phyloP scores from a whole-genome alignment of 2,888 invertebrate species.

The Ormia ochracea region DNA sequence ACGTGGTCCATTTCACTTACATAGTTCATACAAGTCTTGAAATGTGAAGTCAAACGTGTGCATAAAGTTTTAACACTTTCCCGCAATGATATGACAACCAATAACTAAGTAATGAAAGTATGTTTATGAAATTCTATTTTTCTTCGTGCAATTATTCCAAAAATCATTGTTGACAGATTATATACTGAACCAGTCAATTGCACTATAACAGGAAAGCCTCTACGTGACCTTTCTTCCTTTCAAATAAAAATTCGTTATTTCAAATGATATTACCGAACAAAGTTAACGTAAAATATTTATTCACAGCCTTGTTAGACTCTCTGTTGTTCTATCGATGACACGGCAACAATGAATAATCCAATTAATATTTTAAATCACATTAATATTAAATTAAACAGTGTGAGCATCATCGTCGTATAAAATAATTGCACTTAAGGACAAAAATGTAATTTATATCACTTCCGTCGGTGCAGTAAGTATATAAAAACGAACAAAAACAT shows the following conservation, averaged over 20 bases:
- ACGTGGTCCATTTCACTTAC: too few species aligned
- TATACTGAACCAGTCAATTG: too few species aligned
- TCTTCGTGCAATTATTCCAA: too few species aligned
- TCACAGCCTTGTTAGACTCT: slow-evolving; percentile 1
- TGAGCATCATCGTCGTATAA: slow-evolving; percentile 1
- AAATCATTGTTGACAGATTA: too few species aligned
- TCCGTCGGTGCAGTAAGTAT: background rate
- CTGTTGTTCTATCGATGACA: slow-evolving; percentile 30
- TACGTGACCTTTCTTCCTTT: background rate
- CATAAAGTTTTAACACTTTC: too few species aligned
- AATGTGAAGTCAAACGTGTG: too few species aligned
- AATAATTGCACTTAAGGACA: background rate
- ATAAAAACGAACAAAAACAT: background rate
- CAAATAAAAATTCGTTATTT: slow-evolving; percentile 2
- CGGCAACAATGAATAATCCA: slow-evolving; percentile 64
- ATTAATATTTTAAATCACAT: slow-evolving; percentile 75
- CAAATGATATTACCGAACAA: background rate
- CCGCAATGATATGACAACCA: too few species aligned
- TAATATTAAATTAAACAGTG: slow-evolving; percentile 72
- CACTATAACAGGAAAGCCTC: too few species aligned
- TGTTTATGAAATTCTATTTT: too few species aligned
- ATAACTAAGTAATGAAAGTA: too few species aligned
- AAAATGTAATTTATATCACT: background rate
- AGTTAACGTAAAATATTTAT: background rate
- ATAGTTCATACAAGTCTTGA: too few species aligned